phyloP scores from a whole-genome alignment of 2,113 vertebrate genomes.

The Hystrix cristata region DNA sequence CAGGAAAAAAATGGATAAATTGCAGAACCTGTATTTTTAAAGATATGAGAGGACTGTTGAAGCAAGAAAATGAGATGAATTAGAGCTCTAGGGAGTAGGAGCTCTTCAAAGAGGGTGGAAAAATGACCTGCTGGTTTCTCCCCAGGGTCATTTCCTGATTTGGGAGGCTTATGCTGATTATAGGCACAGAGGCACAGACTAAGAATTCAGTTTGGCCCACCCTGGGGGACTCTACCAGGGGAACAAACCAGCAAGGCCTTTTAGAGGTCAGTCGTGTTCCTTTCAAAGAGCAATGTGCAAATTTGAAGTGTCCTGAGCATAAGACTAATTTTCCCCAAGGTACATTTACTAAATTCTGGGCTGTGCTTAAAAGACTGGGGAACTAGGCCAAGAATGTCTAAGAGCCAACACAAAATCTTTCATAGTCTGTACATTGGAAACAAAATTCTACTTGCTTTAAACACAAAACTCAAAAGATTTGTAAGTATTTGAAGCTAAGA shows the following conservation, averaged over 20 bases:
- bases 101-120: neutral
- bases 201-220: neutral
- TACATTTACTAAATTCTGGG: neutral
- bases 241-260: neutral
- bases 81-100: neutral
- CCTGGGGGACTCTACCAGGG: neutral
- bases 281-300: slow-evolving; percentile 41
- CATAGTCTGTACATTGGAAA: neutral
- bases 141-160: neutral
- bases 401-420: slow-evolving; percentile 1
- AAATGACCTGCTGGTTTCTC: neutral
- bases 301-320: neutral
- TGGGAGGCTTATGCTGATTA: neutral
- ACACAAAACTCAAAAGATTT: neutral
- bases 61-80: neutral
- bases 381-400: neutral
- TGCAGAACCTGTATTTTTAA: neutral
- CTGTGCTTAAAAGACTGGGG: neutral
- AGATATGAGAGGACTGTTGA: neutral
- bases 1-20: neutral
- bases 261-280: neutral
- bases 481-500: neutral
- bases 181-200: neutral
- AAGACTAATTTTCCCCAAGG: neutral
- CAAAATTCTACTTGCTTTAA: slow-evolving; percentile 41